phyloP scores from a whole-genome alignment of 2,797 vertebrate species.

The Brachyalestes nurse region DNA sequence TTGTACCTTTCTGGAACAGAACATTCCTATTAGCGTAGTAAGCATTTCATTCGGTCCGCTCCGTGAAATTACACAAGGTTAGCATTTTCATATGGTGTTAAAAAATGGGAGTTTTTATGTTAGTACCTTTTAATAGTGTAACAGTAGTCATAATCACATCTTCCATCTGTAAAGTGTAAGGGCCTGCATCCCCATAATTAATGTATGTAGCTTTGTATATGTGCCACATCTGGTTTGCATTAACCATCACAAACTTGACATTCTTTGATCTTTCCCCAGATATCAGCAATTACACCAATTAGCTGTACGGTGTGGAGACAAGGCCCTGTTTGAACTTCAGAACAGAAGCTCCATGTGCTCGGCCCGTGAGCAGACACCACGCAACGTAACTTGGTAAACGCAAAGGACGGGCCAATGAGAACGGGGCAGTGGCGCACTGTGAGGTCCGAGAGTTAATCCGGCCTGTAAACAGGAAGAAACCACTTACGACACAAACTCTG shows the following conservation, averaged over 20 bases:
- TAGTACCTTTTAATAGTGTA: too few relatives aligned
- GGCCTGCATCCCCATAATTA: neutral
- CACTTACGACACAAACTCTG: conserved; percentile 91
- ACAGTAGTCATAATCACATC: too few relatives aligned
- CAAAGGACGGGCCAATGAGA: conserved; percentile 40
- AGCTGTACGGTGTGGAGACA: conserved; percentile 46
- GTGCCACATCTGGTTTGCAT: conserved; percentile 53
- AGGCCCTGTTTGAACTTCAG: conserved; percentile 60
- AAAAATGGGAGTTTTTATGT: too few relatives aligned
- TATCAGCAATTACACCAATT: conserved; percentile 62
- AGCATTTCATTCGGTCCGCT: too few relatives aligned
- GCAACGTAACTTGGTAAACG: conserved; percentile 54
- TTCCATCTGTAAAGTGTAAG: neutral
- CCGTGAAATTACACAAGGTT: too few relatives aligned
- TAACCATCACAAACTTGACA: conserved; percentile 28
- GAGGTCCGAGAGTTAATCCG: conserved; percentile 49
- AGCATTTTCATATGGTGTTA: too few relatives aligned
- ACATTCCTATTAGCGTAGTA: too few relatives aligned
- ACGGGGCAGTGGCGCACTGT: neutral
- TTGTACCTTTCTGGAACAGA: too few relatives aligned
- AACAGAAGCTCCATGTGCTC: conserved; percentile 39
- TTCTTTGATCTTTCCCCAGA: conserved; percentile 60
- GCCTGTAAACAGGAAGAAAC: conserved; percentile 69
- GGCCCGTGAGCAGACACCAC: conserved; percentile 54
- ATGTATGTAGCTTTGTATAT: conserved; percentile 11